phyloP scores from a whole-genome alignment of 2,113 vertebrate genomes.

The Oncorhynchus nerka region DNA sequence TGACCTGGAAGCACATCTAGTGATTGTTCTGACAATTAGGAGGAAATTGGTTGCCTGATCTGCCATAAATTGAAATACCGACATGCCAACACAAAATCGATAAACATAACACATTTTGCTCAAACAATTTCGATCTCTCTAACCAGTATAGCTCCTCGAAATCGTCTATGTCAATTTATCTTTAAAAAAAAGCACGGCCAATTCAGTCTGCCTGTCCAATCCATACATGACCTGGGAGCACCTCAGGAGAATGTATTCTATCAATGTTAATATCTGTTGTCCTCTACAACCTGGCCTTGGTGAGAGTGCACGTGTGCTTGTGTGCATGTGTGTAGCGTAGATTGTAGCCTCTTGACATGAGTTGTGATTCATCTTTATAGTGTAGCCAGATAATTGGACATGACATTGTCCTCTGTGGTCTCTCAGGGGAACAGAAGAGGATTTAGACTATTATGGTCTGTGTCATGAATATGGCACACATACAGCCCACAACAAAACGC shows the following conservation, averaged over 20 bases:
- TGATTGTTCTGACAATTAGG: conserved; percentile 20
- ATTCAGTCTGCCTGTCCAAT: conserved; percentile 58
- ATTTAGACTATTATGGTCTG: conserved; percentile 72
- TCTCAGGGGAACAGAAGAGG: conserved; percentile 65
- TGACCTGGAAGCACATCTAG: conserved; percentile 16
- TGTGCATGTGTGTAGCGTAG: conserved; percentile 18
- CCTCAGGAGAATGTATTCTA: conserved; percentile 51
- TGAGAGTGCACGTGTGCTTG: conserved; percentile 6
- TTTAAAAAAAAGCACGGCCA: conserved; percentile 51
- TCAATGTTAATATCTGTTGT: conserved; percentile 56
- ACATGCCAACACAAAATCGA: conserved; percentile 51
- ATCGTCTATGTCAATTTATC: conserved; percentile 58
- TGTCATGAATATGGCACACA: conserved; percentile 74
- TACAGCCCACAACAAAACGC: conserved; percentile 67
- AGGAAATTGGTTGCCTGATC: conserved; percentile 44
- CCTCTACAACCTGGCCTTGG: conserved; percentile 22
- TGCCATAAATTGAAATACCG: conserved; percentile 49
- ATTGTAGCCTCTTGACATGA: conserved; percentile 58
- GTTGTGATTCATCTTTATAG: conserved; percentile 71
- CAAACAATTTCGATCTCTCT: conserved; percentile 30
- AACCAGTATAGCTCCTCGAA: conserved; percentile 18
- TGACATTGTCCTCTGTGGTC: conserved; percentile 69
- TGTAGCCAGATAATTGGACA: conserved; percentile 70
- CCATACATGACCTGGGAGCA: conserved; percentile 61
- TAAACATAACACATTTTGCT: conserved; percentile 54